Base-by-base conservation (phyloP, 2,888 invertebrate genomes). In the Hesperia comma region DNA sequence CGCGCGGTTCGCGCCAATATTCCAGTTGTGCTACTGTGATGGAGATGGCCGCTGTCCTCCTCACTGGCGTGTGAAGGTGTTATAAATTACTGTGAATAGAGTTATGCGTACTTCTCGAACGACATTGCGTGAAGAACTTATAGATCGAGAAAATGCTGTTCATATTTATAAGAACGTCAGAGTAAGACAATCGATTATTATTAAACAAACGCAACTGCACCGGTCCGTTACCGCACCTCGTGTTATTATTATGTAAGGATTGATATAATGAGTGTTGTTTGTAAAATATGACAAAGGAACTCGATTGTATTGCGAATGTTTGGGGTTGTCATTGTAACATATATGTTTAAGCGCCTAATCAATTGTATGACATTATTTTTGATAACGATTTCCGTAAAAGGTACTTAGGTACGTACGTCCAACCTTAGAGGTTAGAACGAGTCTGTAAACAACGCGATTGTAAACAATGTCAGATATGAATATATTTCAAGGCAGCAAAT, bases 201-300 rank as follows among this genome's bases (percentile, higher is more conserved):
- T 71, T 67, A 77, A 76, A 77, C 75, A 75, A 70, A 58, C 63
- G 68, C 54, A 68, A 68, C 68, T 57, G 57, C 61, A 54, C 61
- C 51, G 41, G 56, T 55, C 58, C 57, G 62, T 55, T 51, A 53
- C 61, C 55, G 67, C 26, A 37, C 33, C 41, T 33, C 51, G 61
- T 66, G 57, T 67, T 71, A 69, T 74, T 71, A 69, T 71, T 71
- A 72, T 63, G 64, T 69, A 70, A 69, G 68, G 68, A 68, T 66
- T 69, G 62, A 64, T 62, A 69, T 67, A 67, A 68, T 61, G 68
- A 67, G 37, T 62, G 17, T 56, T 69, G 69, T 71, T 69, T 69
- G 63, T 63, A 60, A 62, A 71, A 69, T 68, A 68, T 55, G 46
- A 19, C 64, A 57, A 61, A 53, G 51, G 64, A 69, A 68, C 46